Conservation (phyloP, 2,888 invertebrate species). For the Philonicus albiceps region DNA sequence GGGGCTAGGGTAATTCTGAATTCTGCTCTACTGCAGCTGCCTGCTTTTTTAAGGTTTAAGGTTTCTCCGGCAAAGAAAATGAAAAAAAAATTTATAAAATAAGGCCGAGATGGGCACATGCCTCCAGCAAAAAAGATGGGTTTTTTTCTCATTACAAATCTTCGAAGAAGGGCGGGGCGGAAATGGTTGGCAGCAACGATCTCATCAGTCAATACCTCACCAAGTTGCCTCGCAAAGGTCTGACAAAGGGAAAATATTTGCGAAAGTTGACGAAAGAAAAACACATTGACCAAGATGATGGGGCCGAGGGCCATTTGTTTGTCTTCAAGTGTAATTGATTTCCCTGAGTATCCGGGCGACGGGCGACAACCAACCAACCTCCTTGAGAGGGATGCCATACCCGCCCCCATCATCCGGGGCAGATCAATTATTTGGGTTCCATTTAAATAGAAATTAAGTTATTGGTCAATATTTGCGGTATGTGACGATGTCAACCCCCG, state of each 20-base stretch:
- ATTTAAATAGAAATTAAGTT: constrained; percentile 46
- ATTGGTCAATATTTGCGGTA: constrained; percentile 43
- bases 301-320: constrained; percentile 24
- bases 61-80: background rate
- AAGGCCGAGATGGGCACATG: background rate
- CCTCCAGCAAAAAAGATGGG: background rate
- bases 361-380: background rate
- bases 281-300: constrained; percentile 25
- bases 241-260: background rate
- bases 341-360: constrained; percentile 12
- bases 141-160: background rate
- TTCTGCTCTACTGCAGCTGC: background rate
- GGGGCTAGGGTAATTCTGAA: background rate
- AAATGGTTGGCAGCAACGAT: background rate
- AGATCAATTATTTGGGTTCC: constrained; percentile 39
- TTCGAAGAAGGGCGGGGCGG: background rate
- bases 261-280: background rate
- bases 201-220: background rate
- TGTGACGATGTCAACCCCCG: background rate
- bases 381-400: background rate
- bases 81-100: background rate
- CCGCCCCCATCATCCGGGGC: background rate
- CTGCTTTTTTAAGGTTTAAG: background rate
- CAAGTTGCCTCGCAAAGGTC: background rate
- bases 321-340: constrained; percentile 40